Base-by-base conservation (phyloP, 2,797 vertebrate species). In the Ctenopoma kingsleyae region DNA sequence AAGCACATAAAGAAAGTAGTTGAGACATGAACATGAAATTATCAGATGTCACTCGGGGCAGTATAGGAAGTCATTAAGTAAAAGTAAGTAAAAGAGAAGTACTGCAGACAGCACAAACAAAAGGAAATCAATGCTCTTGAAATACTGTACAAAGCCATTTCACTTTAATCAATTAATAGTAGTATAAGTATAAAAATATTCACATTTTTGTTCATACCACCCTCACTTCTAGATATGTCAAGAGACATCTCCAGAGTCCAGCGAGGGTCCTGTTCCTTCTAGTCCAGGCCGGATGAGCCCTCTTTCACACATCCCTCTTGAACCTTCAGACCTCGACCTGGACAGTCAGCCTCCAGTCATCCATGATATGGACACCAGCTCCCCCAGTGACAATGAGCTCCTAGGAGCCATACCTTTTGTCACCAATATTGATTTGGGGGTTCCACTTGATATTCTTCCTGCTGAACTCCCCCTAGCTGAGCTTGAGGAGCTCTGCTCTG, bases 331-430 rank as follows among this genome's bases (percentile, higher is more conserved):
- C 66, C 19, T 69, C 0, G 93, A 94, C 76, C 43, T 67, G 22
- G 94, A 95, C 64, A 94, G 91, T 71, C 93, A 94, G 67, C 80
- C 94, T 70, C 94, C 94, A 2, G 53, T 95, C 46, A 94, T 94
- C 58, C 93, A 93, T 13, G 92, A 94, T 61, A 95, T 94, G 0
- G 92, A 94, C 17, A 91, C 93, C 73, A 94, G 87, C 72, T 94
- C 93, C 3, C 93, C 93, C 25, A 82, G 89, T 65, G 94, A 94
- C 88, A 91, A 89, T 5, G 93, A 95, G 50, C 87, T 80, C 44
- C 86, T 91, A 0, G 88, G 90, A 5, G 81, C 85, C 56, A 90
- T 83, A 19, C 91, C 93, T n/a, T 94, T 94, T 43, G 86, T 92
- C 85, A 90, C 92, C 71, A 71, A 87, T 82, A 85, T 93, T 1